Evolutionary conservation across 2,888 invertebrate genomes (phyloP), one percentile per base, ranked within the genome.

Genomic region (Hemistola chrysoprasaria): DNA sequence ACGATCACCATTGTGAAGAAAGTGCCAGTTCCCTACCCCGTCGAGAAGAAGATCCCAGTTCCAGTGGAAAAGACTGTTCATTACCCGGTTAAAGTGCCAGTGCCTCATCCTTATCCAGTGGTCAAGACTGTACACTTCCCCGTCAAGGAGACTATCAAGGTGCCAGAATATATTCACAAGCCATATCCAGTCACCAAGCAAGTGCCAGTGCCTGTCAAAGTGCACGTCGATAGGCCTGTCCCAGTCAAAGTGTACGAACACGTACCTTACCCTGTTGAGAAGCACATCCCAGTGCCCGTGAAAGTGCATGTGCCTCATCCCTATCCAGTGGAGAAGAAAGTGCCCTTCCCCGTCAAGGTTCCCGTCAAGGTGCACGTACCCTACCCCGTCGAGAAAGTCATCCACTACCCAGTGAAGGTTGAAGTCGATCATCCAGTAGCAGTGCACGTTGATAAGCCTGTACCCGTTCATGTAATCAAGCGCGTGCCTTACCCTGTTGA

Each of bases 401-500:
- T 95, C 28, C 94, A 92, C 50, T 92, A 92, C 62, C 92, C 94
- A 44, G 94, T 95, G 0, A 90, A 92, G 56, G 93, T 94, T 1
- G 91, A 84, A 30, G 91, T 93, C 5, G 94, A 94, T 64, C 77
- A 90, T 55, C 94, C 94, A 5, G 91, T 92, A 30, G 92, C 94
- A 27, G 93, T 94, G 2, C 91, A 92, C 53, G 85, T 93, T 1
- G 91, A 92, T 2, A 92, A 93, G 65, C 93, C 93, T 5, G 90
- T 92, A 36, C 93, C 95, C 3, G 92, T 93, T 0, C 92, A 90
- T 29, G 92, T 95, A 0, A 93, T 93, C 59, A 94, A 94, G 68
- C 93, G 91, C 35, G 92, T 95, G 31, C 94, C 94, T 1, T 94
- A 94, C 75, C 92, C 92, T 36, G 92, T 94, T 0, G 93, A 93